Conservation (phyloP, 2,888 invertebrate species). For the Camptogramma bilineatum region DNA sequence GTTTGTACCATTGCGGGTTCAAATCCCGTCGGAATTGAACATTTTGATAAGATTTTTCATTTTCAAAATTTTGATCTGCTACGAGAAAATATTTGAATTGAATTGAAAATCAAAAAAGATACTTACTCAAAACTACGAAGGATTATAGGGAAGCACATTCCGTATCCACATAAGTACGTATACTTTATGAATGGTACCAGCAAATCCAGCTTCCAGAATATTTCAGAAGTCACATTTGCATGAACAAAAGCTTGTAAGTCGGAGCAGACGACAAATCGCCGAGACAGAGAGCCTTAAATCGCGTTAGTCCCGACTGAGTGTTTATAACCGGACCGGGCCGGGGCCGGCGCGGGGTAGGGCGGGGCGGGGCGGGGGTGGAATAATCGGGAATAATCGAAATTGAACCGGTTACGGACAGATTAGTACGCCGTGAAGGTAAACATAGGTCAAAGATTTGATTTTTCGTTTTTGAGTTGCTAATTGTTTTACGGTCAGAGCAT, state of each 20-base stretch:
- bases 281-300: slow-evolving; percentile 69
- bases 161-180: too few relatives aligned
- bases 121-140: neutral
- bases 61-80: too few relatives aligned
- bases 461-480: neutral
- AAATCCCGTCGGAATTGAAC: too few relatives aligned
- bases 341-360: slow-evolving; percentile 9
- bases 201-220: neutral
- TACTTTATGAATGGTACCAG: neutral
- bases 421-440: slow-evolving; percentile 29
- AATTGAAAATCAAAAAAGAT: too few relatives aligned
- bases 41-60: too few relatives aligned
- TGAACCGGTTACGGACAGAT: slow-evolving; percentile 24
- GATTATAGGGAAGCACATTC: neutral
- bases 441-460: slow-evolving; percentile 3
- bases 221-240: neutral
- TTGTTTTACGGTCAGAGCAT: too few relatives aligned
- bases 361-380: slow-evolving; percentile 19
- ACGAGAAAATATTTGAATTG: too few relatives aligned
- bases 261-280: slow-evolving; percentile 47
- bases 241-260: slow-evolving; percentile 21
- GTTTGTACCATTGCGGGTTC: too few relatives aligned
- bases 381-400: slow-evolving; percentile 34
- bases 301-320: slow-evolving; percentile 76
- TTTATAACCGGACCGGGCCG: slow-evolving; percentile 54